Evolutionary conservation across 2,797 vertebrate genomes (phyloP).

Genomic region (Alectoris magna): DNA sequence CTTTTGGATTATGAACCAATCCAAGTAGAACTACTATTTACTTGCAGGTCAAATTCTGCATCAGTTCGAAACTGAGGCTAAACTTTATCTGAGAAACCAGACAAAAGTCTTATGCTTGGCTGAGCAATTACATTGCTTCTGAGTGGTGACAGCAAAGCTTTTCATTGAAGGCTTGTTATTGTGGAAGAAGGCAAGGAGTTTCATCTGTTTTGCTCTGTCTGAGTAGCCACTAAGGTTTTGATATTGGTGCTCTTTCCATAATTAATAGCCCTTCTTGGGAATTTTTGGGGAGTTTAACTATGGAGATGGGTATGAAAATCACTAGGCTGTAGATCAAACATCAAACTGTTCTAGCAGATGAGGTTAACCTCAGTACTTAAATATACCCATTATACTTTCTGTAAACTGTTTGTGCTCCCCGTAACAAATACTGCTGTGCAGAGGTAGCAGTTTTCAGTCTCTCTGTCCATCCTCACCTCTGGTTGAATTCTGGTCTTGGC

Average conservation of each 20-base stretch:
- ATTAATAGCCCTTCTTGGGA: neutral
- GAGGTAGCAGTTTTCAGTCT: neutral
- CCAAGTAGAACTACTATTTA: neutral
- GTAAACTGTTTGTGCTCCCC: neutral
- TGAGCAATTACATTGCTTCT: neutral
- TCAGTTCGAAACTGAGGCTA: neutral
- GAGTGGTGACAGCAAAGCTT: neutral
- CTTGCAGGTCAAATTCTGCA: neutral
- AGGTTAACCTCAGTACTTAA: neutral
- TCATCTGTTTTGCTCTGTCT: neutral
- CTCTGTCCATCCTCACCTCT: neutral
- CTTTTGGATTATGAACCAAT: neutral
- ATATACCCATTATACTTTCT: neutral
- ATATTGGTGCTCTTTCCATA: neutral
- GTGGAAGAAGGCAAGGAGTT: neutral
- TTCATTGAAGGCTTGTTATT: neutral
- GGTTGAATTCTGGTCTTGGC: neutral
- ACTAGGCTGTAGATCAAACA: neutral
- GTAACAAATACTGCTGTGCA: neutral
- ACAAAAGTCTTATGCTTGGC: neutral
- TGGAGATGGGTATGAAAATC: neutral
- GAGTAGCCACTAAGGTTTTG: neutral
- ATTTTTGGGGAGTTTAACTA: neutral
- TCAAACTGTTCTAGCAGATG: neutral
- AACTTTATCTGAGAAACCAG: neutral